Evolutionary conservation across 2,113 vertebrate genomes (phyloP).

Genomic region (Pseudois nayaur): DNA sequence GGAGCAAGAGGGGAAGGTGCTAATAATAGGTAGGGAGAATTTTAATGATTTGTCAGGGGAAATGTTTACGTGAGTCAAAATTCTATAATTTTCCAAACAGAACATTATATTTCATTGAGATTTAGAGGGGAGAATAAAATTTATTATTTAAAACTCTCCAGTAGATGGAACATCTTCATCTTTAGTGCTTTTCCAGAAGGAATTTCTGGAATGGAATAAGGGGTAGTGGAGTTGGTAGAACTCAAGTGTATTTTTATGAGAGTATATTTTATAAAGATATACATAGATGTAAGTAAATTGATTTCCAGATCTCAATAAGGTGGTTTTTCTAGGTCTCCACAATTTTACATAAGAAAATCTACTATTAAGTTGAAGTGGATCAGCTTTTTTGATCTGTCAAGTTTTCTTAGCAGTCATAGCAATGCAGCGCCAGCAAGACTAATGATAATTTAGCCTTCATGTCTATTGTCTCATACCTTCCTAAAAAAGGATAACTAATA

Average conservation of each 20-base stretch:
- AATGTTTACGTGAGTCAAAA: not conserved
- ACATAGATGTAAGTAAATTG: not conserved
- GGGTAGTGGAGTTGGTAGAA: not conserved
- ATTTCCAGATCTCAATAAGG: not conserved
- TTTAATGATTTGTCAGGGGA: slow-evolving; percentile 1
- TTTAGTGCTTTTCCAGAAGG: slow-evolving; percentile 46
- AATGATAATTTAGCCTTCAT: not conserved
- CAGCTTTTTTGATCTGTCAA: not conserved
- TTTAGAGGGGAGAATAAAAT: not conserved
- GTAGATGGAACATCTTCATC: slow-evolving; percentile 78
- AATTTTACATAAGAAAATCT: not conserved
- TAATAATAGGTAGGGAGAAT: not conserved
- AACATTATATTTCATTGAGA: not conserved
- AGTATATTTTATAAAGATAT: not conserved
- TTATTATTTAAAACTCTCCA: slow-evolving; percentile 63
- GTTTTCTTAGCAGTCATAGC: not conserved
- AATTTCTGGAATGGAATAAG: not conserved
- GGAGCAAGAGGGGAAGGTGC: not conserved
- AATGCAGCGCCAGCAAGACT: not conserved
- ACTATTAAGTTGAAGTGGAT: not conserved
- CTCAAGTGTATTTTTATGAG: not conserved
- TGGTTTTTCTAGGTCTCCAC: not conserved
- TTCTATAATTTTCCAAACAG: not conserved
- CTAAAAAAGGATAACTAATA: not conserved
- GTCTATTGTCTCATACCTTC: not conserved